These are phyloP conservation scores for Brachionus sp. DNA, from an alignment of 1,140 invertebrate species.

Conservation along the genomic window DNA sequence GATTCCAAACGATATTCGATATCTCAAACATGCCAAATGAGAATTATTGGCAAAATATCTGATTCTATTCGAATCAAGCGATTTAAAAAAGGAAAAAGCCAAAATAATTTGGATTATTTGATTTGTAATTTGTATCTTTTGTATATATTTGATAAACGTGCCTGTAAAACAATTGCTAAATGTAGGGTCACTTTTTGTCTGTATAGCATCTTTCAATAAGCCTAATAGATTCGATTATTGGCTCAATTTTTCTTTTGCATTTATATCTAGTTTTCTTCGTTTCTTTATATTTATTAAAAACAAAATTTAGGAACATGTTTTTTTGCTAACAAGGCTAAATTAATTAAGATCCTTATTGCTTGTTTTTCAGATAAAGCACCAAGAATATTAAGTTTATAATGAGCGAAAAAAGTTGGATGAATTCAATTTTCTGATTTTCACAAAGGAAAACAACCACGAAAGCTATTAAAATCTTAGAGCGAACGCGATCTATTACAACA, in stretches of 20 bases:
- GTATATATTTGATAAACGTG: conserved; percentile 43
- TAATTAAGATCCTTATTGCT: background rate
- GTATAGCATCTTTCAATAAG: background rate
- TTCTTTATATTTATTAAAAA: background rate
- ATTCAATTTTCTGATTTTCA: background rate
- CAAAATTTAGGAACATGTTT: background rate
- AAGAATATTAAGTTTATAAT: background rate
- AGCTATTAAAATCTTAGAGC: background rate
- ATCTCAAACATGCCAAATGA: conserved; percentile 13
- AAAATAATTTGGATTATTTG: conserved; percentile 7
- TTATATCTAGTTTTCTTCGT: background rate
- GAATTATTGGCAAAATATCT: conserved; percentile 6
- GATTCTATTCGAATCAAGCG: background rate
- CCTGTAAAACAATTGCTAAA: background rate
- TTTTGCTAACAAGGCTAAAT: background rate
- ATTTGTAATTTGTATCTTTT: conserved; percentile 43
- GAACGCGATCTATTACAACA: conserved; percentile 22
- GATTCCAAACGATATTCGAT: background rate
- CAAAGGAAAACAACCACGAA: background rate
- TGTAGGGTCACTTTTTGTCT: background rate
- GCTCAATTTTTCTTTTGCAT: background rate
- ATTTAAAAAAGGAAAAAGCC: conserved; percentile 12
- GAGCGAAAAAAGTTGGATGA: background rate
- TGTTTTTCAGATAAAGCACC: conserved; percentile 5
- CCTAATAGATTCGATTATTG: background rate